These are phyloP conservation scores for Pseudorasbora parva DNA, from an alignment of 2,113 vertebrate genomes.

Conservation along the genomic window DNA sequence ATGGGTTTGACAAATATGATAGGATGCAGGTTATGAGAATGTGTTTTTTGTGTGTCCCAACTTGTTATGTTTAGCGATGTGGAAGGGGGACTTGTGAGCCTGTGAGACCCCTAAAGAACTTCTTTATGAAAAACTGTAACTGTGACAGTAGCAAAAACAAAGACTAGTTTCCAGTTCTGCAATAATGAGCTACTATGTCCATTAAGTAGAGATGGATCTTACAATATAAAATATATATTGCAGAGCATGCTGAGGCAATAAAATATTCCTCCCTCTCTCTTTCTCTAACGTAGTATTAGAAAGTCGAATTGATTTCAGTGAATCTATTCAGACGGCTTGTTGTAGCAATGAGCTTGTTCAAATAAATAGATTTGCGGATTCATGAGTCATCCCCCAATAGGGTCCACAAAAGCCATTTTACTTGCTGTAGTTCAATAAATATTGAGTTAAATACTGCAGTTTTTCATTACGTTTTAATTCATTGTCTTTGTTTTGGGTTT, in stretches of 20 bases:
- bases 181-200: not conserved
- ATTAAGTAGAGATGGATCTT: not conserved
- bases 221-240: not conserved
- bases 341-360: slow-evolving; percentile 10
- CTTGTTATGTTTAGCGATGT: slow-evolving; percentile 1
- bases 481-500: slow-evolving; percentile 8
- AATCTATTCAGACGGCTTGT: slow-evolving; percentile 4
- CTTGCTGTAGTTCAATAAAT: slow-evolving; percentile 22
- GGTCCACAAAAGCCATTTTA: slow-evolving; percentile 10
- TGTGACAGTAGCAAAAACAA: not conserved
- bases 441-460: slow-evolving; percentile 1
- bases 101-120: not conserved
- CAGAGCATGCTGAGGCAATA: not conserved
- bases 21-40: not conserved
- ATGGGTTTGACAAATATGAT: slow-evolving; percentile 13
- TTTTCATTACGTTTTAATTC: slow-evolving; percentile 4
- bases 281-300: not conserved
- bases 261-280: not conserved
- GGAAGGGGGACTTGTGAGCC: not conserved
- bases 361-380: not conserved
- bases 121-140: not conserved
- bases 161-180: not conserved
- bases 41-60: not conserved
- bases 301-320: slow-evolving; percentile 1
- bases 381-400: not conserved